Evolutionary conservation across 2,797 vertebrate genomes (phyloP).

Genomic region (Paedocypris micromegethes): DNA sequence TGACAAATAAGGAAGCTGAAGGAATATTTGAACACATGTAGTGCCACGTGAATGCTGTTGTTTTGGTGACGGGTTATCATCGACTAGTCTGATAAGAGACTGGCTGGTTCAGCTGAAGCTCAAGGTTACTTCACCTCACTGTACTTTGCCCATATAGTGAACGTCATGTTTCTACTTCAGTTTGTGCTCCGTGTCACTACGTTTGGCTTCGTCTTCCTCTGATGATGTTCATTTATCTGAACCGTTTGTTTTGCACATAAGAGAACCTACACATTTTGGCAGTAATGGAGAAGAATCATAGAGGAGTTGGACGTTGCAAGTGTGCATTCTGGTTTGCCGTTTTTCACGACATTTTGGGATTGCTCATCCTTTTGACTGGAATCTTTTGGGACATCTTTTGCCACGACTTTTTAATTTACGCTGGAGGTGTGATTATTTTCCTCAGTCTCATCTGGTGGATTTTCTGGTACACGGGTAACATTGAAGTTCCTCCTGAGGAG

Average conservation of each 20-base stretch:
- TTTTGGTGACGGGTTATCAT: slow-evolving; percentile 2
- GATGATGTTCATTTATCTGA: neutral
- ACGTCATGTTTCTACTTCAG: slow-evolving; percentile 17
- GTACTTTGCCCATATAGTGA: slow-evolving; percentile 41
- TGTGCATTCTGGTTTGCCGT: slow-evolving; percentile 87
- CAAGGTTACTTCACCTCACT: slow-evolving; percentile 28
- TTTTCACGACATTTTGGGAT: slow-evolving; percentile 76
- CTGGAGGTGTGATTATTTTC: slow-evolving; percentile 82
- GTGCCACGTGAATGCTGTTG: neutral
- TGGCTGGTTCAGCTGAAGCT: slow-evolving; percentile 10
- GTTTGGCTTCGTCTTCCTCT: neutral
- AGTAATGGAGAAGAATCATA: slow-evolving; percentile 51
- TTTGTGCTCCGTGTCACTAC: neutral
- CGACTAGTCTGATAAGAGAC: slow-evolving; percentile 25
- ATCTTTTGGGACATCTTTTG: slow-evolving; percentile 73
- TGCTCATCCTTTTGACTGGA: slow-evolving; percentile 75
- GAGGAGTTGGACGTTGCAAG: slow-evolving; percentile 78
- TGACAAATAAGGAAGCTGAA: no score
- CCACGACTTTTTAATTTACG: slow-evolving; percentile 84
- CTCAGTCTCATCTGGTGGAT: slow-evolving; percentile 93
- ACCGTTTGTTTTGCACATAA: slow-evolving; percentile 29
- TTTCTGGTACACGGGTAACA: slow-evolving; percentile 91
- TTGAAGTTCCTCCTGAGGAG: slow-evolving; percentile 78
- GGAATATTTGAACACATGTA: neutral
- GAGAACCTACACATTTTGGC: slow-evolving; percentile 42